Conservation (phyloP, 2,888 invertebrate species). For the Bombylius major region DNA sequence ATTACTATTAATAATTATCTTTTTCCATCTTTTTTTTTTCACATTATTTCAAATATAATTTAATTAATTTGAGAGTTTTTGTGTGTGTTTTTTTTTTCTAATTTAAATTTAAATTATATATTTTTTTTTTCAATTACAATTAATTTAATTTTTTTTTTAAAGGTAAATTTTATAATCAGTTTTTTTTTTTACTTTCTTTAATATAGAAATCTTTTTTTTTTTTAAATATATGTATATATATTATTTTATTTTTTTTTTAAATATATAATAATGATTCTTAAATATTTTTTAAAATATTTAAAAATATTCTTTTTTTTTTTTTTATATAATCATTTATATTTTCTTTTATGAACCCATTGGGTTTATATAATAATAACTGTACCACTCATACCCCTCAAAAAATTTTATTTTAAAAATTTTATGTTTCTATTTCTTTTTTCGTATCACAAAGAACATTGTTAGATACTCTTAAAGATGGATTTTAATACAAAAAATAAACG, state of each 20-base stretch:
- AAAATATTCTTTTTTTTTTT: slow-evolving; percentile 17
- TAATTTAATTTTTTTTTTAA: neutral
- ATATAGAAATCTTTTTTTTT: slow-evolving; percentile 17
- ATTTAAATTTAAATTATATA: slow-evolving; percentile 2
- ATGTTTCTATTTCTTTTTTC: no score
- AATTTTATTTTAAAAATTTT: neutral
- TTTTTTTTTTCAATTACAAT: neutral
- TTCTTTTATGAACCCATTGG: slow-evolving; percentile 35
- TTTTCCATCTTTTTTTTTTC: no score
- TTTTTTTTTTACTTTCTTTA: slow-evolving; percentile 6
- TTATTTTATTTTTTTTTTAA: no score
- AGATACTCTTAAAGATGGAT: no score
- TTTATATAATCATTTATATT: slow-evolving; percentile 10
- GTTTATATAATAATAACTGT: slow-evolving; percentile 31
- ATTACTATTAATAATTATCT: neutral
- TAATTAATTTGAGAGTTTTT: slow-evolving; percentile 4
- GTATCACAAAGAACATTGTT: no score
- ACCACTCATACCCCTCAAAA: slow-evolving; percentile 23
- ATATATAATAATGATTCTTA: slow-evolving; percentile 17
- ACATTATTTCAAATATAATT: slow-evolving; percentile 8
- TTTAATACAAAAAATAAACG: no score
- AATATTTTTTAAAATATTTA: slow-evolving; percentile 23
- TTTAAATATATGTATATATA: neutral
- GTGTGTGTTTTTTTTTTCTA: neutral
- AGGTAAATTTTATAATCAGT: no score